Percentiles rank a stretch among this genome's conserved stretches.
These are phyloP conservation scores for Gallirallus australis DNA, from an alignment of 2,797 vertebrate species.

Conservation along the genomic window DNA sequence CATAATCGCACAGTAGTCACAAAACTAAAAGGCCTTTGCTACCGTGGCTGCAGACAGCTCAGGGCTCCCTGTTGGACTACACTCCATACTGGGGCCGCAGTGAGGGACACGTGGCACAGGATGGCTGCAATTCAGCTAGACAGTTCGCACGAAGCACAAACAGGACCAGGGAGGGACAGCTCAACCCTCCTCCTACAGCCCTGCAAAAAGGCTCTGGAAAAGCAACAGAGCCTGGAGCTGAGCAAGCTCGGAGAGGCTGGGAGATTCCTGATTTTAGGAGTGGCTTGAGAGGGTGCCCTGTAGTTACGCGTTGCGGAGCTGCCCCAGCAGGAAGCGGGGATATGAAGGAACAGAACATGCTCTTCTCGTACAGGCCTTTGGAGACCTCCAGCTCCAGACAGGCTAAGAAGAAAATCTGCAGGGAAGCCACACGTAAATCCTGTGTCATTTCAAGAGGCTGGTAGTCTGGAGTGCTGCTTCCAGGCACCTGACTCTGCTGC, in stretches of 20 bases:
- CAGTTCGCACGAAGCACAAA: not conserved
- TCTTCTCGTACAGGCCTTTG: not conserved
- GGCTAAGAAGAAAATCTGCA: not conserved
- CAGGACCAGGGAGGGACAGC: not conserved
- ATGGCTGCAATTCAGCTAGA: not conserved
- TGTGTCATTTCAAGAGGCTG: not conserved
- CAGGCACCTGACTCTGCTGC: not conserved
- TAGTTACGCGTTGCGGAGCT: not conserved
- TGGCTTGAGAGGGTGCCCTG: not conserved
- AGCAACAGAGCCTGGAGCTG: not conserved
- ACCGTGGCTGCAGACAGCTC: not conserved
- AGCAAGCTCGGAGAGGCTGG: not conserved
- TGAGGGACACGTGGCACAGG: not conserved
- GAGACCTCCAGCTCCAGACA: not conserved
- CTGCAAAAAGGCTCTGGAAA: slow-evolving; percentile 19
- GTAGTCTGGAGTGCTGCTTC: not conserved
- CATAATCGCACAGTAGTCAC: not conserved
- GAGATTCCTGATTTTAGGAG: not conserved
- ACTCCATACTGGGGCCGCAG: not conserved
- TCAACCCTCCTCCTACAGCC: not conserved
- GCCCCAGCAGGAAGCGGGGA: not conserved
- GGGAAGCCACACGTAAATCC: not conserved
- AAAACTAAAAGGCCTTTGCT: not conserved
- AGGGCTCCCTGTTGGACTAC: not conserved
- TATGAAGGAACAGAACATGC: fast-evolving